Conservation (phyloP, 2,888 invertebrate species). For the Calephelis perditalis region DNA sequence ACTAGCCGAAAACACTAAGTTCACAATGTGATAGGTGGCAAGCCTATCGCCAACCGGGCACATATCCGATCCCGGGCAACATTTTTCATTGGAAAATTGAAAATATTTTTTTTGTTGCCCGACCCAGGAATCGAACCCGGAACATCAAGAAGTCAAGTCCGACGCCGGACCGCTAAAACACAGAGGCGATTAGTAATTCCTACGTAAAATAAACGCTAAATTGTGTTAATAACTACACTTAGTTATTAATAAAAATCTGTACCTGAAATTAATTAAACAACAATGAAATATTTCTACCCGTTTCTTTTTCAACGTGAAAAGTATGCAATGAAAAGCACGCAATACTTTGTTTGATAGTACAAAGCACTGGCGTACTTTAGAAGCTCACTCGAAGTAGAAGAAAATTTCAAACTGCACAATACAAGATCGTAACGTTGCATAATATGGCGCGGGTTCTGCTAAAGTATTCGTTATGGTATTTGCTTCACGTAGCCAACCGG, state of each 20-base stretch:
- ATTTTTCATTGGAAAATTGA: too few relatives aligned
- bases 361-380: conserved; percentile 41
- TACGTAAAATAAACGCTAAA: too few relatives aligned
- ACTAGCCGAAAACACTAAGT: too few relatives aligned
- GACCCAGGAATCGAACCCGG: too few relatives aligned
- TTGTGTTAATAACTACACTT: too few relatives aligned
- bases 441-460: conserved; percentile 73
- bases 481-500: conserved; percentile 75
- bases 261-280: conserved; percentile 13
- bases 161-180: too few relatives aligned
- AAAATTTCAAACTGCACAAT: conserved; percentile 63
- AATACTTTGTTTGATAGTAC: conserved; percentile 34
- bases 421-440: conserved; percentile 70
- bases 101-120: too few relatives aligned
- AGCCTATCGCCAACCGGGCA: too few relatives aligned
- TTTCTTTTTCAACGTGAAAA: conserved; percentile 18
- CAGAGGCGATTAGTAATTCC: too few relatives aligned
- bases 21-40: too few relatives aligned
- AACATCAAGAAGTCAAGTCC: too few relatives aligned
- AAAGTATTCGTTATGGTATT: conserved; percentile 78
- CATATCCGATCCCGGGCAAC: too few relatives aligned
- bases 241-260: neutral
- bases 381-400: conserved; percentile 55
- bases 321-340: conserved; percentile 28
- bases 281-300: conserved; percentile 11